Conservation (phyloP, 1,140 invertebrate genomes). For the Adelges cooleyi region DNA sequence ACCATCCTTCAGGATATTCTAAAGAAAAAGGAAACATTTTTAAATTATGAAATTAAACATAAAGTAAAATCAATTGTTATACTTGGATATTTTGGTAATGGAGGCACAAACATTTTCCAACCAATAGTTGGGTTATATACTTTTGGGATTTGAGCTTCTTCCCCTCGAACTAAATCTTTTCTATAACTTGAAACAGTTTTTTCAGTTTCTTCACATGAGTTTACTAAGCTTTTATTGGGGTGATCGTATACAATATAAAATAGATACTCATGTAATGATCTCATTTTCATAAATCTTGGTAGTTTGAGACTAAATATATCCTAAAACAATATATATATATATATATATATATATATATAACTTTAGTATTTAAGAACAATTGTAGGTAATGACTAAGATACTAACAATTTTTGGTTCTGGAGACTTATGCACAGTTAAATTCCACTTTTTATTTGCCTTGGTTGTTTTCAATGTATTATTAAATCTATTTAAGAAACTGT, state of each 20-base stretch:
- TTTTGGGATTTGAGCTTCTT: slow-evolving; percentile 39
- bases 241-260: slow-evolving; percentile 56
- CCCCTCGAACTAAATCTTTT: slow-evolving; percentile 35
- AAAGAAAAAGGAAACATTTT: slow-evolving; percentile 22
- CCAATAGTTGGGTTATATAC: slow-evolving; percentile 44
- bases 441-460: slow-evolving; percentile 13
- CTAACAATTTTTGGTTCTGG: slow-evolving; percentile 17
- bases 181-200: slow-evolving; percentile 31
- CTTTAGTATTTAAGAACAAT: too few species aligned
- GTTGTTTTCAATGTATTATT: slow-evolving; percentile 9
- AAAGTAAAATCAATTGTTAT: slow-evolving; percentile 16
- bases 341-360: too few species aligned
- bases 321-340: slow-evolving; percentile 21
- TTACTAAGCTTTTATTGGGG: slow-evolving; percentile 39
- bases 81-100: slow-evolving; percentile 50
- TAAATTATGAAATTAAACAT: neutral
- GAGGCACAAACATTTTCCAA: slow-evolving; percentile 66
- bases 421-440: neutral
- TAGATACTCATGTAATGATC: slow-evolving; percentile 53
- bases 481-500: slow-evolving; percentile 19
- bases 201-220: slow-evolving; percentile 37
- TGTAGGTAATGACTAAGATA: too few species aligned
- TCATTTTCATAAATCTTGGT: slow-evolving; percentile 58
- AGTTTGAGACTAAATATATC: slow-evolving; percentile 35
- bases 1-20: slow-evolving; percentile 57